A percentile compares a stretch with the other conserved stretches of the same genome.
These are phyloP conservation scores for Equus quagga DNA, from an alignment of 2,113 vertebrate species.

Conservation along the genomic window DNA sequence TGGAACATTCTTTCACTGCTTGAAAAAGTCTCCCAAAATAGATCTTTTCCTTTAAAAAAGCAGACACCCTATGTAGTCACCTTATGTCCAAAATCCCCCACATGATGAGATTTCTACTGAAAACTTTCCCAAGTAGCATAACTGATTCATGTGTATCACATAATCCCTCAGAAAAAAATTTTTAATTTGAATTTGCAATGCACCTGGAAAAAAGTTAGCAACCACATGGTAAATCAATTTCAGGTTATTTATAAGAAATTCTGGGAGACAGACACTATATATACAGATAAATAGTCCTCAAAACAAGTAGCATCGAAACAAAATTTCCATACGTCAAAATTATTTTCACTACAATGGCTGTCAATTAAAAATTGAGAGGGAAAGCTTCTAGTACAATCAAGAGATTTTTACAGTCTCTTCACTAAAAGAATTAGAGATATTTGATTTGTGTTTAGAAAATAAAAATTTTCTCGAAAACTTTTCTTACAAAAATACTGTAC, in stretches of 20 bases:
- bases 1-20: not conserved
- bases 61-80: not conserved
- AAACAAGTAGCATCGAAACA: not conserved
- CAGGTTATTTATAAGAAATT: not conserved
- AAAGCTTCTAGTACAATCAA: not conserved
- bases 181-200: not conserved
- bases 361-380: not conserved
- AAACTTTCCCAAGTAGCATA: not conserved
- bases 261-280: not conserved
- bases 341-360: not conserved
- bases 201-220: not conserved
- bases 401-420: not conserved
- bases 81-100: not conserved
- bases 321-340: not conserved
- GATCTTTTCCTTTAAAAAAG: constrained; percentile 6
- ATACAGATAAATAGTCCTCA: not conserved
- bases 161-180: not conserved
- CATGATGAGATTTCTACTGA: not conserved
- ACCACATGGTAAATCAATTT: not conserved
- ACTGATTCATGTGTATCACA: not conserved
- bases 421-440: not conserved
- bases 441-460: constrained; percentile 19
- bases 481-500: not conserved
- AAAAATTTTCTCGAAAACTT: constrained; percentile 8
- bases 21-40: not conserved